Base-by-base conservation (phyloP, 2,113 vertebrate genomes). In the Silurus asotus region DNA sequence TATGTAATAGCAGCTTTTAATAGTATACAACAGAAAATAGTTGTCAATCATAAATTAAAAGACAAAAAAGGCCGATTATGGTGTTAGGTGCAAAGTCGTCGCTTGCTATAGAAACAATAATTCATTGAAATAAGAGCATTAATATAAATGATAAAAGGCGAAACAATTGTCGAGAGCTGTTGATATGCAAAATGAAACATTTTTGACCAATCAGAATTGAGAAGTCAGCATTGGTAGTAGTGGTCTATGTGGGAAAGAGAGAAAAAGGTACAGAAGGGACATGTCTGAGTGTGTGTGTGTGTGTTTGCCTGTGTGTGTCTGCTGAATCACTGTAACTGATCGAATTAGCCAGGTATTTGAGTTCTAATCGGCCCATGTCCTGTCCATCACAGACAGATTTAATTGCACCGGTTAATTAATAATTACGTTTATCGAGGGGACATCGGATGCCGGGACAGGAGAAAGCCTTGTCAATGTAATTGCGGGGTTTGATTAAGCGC, bases 331-430 rank as follows among this genome's bases (percentile, higher is more conserved):
- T 90, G 88, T 86, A 86, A 83, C 90, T 88, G 87, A 92, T 91
- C 90, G 88, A 90, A 93, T 93, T 92, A 86, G 90, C 90, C 93
- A 90, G 89, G 90, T 90, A 92, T 90, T 89, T 90, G 76, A 86
- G 90, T 91, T 82, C 80, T 74, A 93, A 92, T 94, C 88, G 88
- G 91, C 90, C 89, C 13, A 53, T 92, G 89, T 88, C 92, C 93
- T 86, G 91, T 94, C 93, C 93, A 91, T 94, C 93, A 94, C 90
- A 87, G 90, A 75, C 88, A 93, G 92, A 95, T 95, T 94, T 93
- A 95, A 94, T 94, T 95, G 93, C 90, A 87, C 88, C 87, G 91
- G 92, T 94, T 95, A 95, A 95, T 95, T 95, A 95, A 95, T 94
- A 94, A 94, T 94, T 92, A 90, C 65, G 90, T 95, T 94, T 95